A percentile compares a stretch with the other conserved stretches of the same genome.
Conservation (phyloP, 1,140 invertebrate species). For the Helicoverpa armigera region DNA sequence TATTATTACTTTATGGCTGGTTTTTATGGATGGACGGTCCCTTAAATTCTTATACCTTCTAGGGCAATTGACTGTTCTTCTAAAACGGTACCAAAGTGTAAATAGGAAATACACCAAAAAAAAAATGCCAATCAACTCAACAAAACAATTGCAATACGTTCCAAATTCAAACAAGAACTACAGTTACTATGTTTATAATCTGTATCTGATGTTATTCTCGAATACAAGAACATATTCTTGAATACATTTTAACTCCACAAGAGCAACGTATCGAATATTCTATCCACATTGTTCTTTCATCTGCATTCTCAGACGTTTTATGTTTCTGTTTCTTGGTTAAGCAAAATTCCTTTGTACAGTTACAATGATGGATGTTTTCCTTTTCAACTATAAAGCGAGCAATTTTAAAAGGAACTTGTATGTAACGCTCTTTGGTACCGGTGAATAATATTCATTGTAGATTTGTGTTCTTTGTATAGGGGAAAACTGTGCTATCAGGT, state of each 20-base stretch:
- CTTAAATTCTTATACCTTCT: no score
- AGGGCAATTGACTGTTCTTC: no score
- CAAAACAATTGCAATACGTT: neutral
- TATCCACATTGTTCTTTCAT: conserved; percentile 6
- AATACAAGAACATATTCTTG: neutral
- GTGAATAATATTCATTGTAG: conserved; percentile 31
- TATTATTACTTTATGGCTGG: no score
- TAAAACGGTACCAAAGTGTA: no score
- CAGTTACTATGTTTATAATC: conserved; percentile 1
- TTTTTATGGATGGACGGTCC: no score
- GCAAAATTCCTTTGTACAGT: conserved; percentile 29
- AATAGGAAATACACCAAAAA: no score
- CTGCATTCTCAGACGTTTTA: neutral
- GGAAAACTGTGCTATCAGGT: neutral
- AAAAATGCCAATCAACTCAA: no score
- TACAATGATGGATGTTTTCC: conserved; percentile 31
- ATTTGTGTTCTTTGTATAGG: neutral
- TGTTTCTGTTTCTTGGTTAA: neutral
- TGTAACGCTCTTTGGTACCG: neutral
- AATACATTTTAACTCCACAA: neutral
- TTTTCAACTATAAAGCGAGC: conserved; percentile 5
- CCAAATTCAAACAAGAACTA: conserved; percentile 2
- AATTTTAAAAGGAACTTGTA: conserved; percentile 26
- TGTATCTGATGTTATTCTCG: conserved; percentile 17
- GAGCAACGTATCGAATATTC: conserved; percentile 8